A percentile compares a stretch with the other conserved stretches of the same genome.
Evolutionary conservation across 2,888 invertebrate species (phyloP).

Genomic region (Heliconius ethilla): DNA sequence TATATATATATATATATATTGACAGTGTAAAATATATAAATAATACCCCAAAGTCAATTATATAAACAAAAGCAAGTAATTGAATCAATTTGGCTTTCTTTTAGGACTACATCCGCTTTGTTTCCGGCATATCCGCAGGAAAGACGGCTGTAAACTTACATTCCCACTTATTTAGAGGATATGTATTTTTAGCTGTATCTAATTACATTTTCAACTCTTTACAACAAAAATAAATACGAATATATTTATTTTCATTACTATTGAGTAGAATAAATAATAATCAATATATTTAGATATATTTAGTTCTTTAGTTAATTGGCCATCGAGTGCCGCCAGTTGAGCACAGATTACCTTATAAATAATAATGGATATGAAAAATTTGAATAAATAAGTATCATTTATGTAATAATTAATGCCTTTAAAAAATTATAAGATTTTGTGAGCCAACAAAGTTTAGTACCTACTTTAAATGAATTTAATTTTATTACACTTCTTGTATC

Average conservation of each 20-base stretch:
- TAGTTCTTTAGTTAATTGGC: neutral
- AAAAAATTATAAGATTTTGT: too few relatives aligned
- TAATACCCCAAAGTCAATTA: neutral
- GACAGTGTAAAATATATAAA: neutral
- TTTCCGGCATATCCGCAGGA: conserved; percentile 21
- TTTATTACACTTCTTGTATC: too few relatives aligned
- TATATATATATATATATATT: neutral
- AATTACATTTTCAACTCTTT: neutral
- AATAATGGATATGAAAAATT: too few relatives aligned
- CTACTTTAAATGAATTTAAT: too few relatives aligned
- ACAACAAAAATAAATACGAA: neutral
- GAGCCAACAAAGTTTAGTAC: too few relatives aligned
- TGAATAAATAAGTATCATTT: too few relatives aligned
- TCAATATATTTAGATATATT: neutral
- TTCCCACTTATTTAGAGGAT: conserved; percentile 5
- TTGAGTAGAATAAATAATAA: neutral
- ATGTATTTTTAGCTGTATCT: conserved; percentile 7
- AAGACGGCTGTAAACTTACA: neutral
- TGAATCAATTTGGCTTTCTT: conserved; percentile 9
- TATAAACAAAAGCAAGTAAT: neutral
- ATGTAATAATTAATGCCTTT: too few relatives aligned
- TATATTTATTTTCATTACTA: neutral
- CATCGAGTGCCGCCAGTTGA: neutral
- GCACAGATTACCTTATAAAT: neutral
- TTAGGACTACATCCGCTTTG: conserved; percentile 20